A percentile compares a stretch with the other conserved stretches of the same genome.
Evolutionary conservation across 2,888 invertebrate species (phyloP).

Genomic region (Meliscaeva auricollis): DNA sequence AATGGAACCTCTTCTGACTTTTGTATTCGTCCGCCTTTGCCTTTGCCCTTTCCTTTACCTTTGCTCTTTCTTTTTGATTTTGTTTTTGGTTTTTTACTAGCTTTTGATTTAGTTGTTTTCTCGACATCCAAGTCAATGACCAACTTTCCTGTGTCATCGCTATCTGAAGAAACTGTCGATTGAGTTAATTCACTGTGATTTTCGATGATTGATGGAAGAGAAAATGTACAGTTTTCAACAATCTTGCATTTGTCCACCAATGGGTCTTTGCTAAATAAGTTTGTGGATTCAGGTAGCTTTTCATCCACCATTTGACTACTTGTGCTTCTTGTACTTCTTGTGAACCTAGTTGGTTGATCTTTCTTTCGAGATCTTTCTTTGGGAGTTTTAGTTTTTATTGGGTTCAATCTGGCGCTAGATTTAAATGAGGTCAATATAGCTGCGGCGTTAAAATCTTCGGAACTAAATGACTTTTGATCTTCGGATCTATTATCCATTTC

Average conservation of each 20-base stretch:
- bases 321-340: conserved; percentile 41
- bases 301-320: conserved; percentile 9
- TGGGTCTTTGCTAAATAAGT: no score
- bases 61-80: neutral
- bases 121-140: conserved; percentile 33
- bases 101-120: neutral
- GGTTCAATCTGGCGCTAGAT: neutral
- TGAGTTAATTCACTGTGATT: neutral
- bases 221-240: neutral
- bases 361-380: conserved; percentile 8
- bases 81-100: conserved; percentile 7
- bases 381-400: conserved; percentile 2
- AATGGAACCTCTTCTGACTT: no score
- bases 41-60: neutral
- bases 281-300: neutral
- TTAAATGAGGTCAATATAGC: conserved; percentile 52
- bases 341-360: conserved; percentile 43
- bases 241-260: neutral
- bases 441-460: conserved; percentile 55
- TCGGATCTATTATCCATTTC: neutral
- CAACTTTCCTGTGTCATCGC: conserved; percentile 45
- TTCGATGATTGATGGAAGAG: neutral
- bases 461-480: conserved; percentile 20
- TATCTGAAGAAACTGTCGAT: conserved; percentile 37
- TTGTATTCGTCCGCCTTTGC: neutral